Conservation (phyloP, 2,113 vertebrate genomes). For the Sylvia atricapilla region DNA sequence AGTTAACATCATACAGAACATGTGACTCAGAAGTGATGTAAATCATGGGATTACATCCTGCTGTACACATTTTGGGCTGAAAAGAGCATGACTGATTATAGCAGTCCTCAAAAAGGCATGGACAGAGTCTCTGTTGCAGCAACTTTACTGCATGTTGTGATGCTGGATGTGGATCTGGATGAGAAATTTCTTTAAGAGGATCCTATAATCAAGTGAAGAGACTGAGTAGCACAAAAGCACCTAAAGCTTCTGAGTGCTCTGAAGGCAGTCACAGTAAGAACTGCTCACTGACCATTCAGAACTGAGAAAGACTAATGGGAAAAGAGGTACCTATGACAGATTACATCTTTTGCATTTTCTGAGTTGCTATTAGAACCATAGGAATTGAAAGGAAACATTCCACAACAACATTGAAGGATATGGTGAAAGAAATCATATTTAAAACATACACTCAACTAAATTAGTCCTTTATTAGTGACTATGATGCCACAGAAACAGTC, state of each 20-base stretch:
- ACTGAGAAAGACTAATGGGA: neutral
- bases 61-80: neutral
- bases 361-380: neutral
- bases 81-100: neutral
- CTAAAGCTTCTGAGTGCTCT: neutral
- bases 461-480: neutral
- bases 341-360: neutral
- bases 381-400: neutral
- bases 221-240: neutral
- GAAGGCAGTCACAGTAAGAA: neutral
- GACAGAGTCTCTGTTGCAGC: neutral
- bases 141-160: neutral
- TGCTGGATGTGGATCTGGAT: neutral
- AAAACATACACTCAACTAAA: neutral
- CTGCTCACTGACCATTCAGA: neutral
- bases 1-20: fast-evolving
- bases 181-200: neutral
- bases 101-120: neutral
- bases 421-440: neutral
- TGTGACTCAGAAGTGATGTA: neutral
- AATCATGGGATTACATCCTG: neutral
- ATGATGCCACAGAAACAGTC: neutral
- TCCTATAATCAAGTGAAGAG: neutral
- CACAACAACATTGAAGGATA: neutral
- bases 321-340: neutral